Percentiles rank a stretch among this genome's conserved stretches.
phyloP scores from a whole-genome alignment of 2,113 vertebrate genomes.

The Herpetotheres cachinnans region DNA sequence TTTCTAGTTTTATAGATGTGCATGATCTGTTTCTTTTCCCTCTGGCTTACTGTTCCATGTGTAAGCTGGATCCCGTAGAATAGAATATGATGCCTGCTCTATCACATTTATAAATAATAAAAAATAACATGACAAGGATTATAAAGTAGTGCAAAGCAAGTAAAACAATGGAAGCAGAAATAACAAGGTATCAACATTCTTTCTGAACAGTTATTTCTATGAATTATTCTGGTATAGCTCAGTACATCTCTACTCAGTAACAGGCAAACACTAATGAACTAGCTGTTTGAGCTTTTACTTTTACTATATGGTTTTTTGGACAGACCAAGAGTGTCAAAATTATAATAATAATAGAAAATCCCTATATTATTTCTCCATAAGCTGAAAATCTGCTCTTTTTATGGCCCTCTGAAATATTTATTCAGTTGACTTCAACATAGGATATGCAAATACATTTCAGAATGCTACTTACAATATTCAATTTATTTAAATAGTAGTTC shows the following conservation, averaged over 20 bases:
- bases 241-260: neutral
- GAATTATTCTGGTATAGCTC: neutral
- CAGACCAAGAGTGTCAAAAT: neutral
- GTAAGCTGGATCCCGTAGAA: neutral
- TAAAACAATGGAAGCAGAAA: conserved; percentile 21
- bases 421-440: neutral
- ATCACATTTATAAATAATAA: conserved; percentile 11
- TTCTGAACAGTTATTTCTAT: conserved; percentile 1
- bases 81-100: neutral
- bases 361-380: neutral
- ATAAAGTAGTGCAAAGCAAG: neutral
- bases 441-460: neutral
- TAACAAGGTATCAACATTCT: neutral
- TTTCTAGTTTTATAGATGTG: neutral
- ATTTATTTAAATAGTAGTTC: neutral
- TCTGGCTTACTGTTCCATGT: neutral
- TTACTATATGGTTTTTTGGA: neutral
- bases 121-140: conserved; percentile 3
- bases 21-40: neutral
- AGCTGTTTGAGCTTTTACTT: neutral
- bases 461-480: neutral
- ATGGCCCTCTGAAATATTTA: neutral
- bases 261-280: neutral
- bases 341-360: neutral
- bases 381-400: neutral